A percentile compares a stretch with the other conserved stretches of the same genome.
Evolutionary conservation across 2,113 vertebrate species (phyloP).

Genomic region (Tragulus kanchil): DNA sequence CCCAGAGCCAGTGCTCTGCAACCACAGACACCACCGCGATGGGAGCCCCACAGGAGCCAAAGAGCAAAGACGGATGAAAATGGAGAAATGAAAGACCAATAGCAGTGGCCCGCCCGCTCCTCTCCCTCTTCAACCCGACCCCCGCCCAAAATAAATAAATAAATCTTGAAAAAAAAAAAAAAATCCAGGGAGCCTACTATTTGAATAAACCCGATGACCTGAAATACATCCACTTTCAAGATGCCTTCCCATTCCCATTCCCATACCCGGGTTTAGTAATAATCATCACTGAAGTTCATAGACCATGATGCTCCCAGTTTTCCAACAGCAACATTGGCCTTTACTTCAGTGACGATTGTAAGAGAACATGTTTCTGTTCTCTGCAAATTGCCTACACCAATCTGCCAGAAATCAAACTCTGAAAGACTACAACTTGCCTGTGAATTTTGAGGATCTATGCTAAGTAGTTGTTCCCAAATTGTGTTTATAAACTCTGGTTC

Average conservation of each 20-base stretch:
- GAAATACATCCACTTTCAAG: not conserved
- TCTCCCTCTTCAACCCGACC: too few relatives aligned
- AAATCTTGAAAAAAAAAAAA: not conserved
- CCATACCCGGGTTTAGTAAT: accelerated
- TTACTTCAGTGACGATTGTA: not conserved
- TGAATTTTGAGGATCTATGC: not conserved
- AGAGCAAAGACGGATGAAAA: too few relatives aligned
- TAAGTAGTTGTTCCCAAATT: not conserved
- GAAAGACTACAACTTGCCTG: not conserved
- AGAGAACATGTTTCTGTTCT: not conserved
- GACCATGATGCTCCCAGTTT: too few relatives aligned
- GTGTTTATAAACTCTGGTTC: not conserved
- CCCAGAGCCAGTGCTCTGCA: too few relatives aligned
- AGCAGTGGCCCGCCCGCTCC: too few relatives aligned
- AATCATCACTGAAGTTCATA: not conserved
- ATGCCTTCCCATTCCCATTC: not conserved
- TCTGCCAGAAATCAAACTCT: not conserved
- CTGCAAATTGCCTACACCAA: not conserved
- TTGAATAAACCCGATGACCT: not conserved
- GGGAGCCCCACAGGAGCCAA: too few relatives aligned
- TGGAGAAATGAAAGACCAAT: too few relatives aligned
- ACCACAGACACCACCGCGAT: too few relatives aligned
- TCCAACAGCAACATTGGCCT: not conserved
- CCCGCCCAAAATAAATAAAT: too few relatives aligned
- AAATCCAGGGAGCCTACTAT: not conserved